phyloP scores from a whole-genome alignment of 2,113 vertebrate genomes.

The Ictalurus punctatus region DNA sequence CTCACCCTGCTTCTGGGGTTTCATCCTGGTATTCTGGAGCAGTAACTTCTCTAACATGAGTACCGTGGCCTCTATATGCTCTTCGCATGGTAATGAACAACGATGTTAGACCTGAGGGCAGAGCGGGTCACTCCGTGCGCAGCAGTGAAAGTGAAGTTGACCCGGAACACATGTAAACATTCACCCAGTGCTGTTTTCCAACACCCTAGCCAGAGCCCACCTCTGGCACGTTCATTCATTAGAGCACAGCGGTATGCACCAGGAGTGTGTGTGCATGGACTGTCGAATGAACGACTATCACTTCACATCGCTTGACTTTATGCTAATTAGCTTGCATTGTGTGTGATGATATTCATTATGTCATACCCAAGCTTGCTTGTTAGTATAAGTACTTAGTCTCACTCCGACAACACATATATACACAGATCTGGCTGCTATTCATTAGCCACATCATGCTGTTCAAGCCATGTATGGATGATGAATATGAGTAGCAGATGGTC shows the following conservation, averaged over 20 bases:
- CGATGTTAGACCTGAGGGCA: neutral
- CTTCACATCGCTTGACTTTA: conserved; percentile 7
- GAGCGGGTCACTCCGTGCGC: neutral
- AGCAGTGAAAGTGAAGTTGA: conserved; percentile 17
- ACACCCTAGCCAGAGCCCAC: neutral
- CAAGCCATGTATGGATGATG: conserved; percentile 31
- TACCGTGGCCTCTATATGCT: neutral
- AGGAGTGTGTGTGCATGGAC: neutral
- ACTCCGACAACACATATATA: neutral
- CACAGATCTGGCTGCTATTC: conserved; percentile 40
- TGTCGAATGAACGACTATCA: conserved; percentile 39
- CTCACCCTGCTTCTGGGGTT: no score
- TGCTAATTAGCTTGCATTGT: conserved; percentile 36
- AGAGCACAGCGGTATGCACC: conserved; percentile 20
- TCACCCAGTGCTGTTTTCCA: neutral
- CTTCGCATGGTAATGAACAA: conserved; percentile 2
- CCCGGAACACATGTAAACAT: neutral
- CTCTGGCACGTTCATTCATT: conserved; percentile 31
- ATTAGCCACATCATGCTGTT: conserved; percentile 38
- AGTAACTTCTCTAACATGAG: neutral
- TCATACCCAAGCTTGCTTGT: conserved; percentile 2
- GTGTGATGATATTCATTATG: conserved; percentile 18
- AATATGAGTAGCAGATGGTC: conserved; percentile 51
- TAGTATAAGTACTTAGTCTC: conserved; percentile 7
- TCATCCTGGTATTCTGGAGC: neutral